These are phyloP conservation scores for Apostichopus japonicus DNA, from an alignment of 35 echinoderm and acorn worm species.

Conservation along the genomic window DNA sequence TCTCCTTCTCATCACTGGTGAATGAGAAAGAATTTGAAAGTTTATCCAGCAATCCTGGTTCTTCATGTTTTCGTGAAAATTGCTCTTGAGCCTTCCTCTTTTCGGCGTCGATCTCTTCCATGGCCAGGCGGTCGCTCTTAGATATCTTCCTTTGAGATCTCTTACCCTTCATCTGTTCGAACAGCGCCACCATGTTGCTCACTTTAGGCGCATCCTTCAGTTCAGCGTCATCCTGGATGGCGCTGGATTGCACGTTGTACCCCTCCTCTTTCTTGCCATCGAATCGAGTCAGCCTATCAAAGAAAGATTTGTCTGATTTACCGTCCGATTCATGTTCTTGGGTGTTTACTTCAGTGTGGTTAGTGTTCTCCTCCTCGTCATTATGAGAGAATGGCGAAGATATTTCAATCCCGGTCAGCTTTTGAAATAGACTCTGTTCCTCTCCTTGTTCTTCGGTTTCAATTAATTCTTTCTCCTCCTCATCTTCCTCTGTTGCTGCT, in stretches of 20 bases:
- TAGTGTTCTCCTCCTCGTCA: conserved; percentile 12
- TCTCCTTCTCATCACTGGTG: background rate
- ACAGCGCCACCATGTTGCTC: conserved; percentile 37
- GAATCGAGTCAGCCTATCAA: conserved; percentile 16
- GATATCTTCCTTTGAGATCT: background rate
- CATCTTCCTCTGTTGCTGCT: background rate
- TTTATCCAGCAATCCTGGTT: conserved; percentile 19
- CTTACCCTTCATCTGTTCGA: conserved; percentile 24
- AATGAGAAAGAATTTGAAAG: background rate
- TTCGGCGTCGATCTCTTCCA: conserved; percentile 35
- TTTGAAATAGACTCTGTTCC: conserved; percentile 26
- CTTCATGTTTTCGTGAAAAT: background rate
- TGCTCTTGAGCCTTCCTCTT: conserved; percentile 16
- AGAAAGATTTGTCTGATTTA: background rate
- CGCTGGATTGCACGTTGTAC: conserved; percentile 28
- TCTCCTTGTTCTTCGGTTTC: background rate
- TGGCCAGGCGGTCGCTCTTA: background rate
- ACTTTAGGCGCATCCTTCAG: conserved; percentile 41
- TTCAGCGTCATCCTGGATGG: conserved; percentile 34
- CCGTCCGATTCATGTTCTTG: background rate
- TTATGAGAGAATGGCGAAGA: conserved; percentile 33
- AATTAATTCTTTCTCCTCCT: background rate
- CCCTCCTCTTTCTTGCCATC: conserved; percentile 38
- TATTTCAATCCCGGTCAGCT: conserved; percentile 43
- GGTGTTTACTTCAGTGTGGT: background rate